phyloP scores from a whole-genome alignment of 2,888 invertebrate species.

The Aradus depressus region DNA sequence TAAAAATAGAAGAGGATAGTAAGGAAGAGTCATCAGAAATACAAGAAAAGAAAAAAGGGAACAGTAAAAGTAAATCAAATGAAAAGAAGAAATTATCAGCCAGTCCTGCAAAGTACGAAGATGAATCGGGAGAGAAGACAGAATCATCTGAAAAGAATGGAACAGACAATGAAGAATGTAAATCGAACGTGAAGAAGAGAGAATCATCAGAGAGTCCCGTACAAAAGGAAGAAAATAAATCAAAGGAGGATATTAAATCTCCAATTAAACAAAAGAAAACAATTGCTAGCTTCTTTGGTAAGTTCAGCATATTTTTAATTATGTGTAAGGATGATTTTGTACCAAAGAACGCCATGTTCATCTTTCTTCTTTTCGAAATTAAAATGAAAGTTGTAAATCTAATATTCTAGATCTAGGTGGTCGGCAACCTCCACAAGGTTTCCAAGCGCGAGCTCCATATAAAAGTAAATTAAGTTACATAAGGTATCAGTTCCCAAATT shows the following conservation, averaged over 20 bases:
- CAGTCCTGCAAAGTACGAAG: too few relatives aligned
- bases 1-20: conserved; percentile 3
- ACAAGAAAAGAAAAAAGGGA: background rate
- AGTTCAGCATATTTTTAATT: conserved; percentile 2
- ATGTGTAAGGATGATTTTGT: background rate
- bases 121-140: background rate
- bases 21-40: background rate
- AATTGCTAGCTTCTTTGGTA: conserved; percentile 18
- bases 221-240: background rate
- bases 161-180: conserved; percentile 5
- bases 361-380: too few relatives aligned
- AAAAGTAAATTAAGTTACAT: too few relatives aligned
- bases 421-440: too few relatives aligned
- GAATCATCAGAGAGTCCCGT: background rate
- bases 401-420: too few relatives aligned
- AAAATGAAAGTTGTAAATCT: too few relatives aligned
- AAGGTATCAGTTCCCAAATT: too few relatives aligned
- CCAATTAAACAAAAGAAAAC: conserved; percentile 2
- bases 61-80: too few relatives aligned
- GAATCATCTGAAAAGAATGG: background rate
- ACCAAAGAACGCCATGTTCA: too few relatives aligned
- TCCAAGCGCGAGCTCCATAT: too few relatives aligned
- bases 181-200: conserved; percentile 7
- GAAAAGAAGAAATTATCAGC: too few relatives aligned
- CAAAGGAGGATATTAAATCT: background rate